Base-by-base conservation (phyloP, 2,888 invertebrate species). In the Drosophila limbata region DNA sequence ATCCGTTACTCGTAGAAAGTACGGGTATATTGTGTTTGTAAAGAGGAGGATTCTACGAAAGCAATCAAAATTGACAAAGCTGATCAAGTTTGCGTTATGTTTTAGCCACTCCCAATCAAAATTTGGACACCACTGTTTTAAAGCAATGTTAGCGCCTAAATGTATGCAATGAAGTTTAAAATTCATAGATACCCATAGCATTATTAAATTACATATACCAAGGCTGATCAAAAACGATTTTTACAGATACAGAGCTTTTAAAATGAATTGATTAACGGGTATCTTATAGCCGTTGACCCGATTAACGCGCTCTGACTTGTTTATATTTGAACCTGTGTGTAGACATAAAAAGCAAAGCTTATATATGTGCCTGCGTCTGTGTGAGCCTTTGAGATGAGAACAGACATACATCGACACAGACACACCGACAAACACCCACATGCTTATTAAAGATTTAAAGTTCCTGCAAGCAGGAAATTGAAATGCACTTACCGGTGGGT, bases 401-500 rank as follows among this genome's bases (percentile, higher is more conserved):
- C 35, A 74, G 17, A 53, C 60, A 9, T 44, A 72, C 51, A 44
- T 51, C 25, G 44, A 45, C 28, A 65, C 33, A 62, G 25, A 40
- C 17, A 44, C 15, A 37, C 31, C n/a, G 21, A 39, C 19, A 57
- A 42, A 61, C 64, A 53, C 66, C 61, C 61, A 72, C 67, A 57
- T 59, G 64, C 73, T 86, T 84, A 86, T 84, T 84, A 86, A 86
- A 84, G 82, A 86, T 86, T 84, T 81, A 86, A 82, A 78, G 71
- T 72, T 71, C 62, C 65, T 77, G 75, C 75, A 79, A 71, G 75
- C 77, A 77, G 82, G 80, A 84, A 86, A 86, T 84, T 84, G 87
- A 80, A 75, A 86, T 86, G 87, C 82, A 86, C 84, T 84, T 86
- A 83, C 83, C 84, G 86, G 83, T 73, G 62, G 86, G 83, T 73